phyloP scores from a whole-genome alignment of 1,140 invertebrate genomes.

The Dendroctonus valens region DNA sequence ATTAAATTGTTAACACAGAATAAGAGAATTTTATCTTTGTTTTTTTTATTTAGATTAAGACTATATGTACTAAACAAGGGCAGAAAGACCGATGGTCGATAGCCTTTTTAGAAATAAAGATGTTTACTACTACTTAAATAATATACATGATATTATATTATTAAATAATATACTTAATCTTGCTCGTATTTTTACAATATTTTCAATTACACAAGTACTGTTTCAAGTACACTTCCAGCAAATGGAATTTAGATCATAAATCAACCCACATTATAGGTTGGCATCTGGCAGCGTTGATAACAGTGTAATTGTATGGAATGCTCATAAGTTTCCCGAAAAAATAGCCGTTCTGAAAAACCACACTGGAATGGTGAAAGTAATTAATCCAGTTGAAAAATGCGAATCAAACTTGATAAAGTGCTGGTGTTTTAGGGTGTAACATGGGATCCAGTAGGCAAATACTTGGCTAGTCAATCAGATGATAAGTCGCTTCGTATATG shows the following conservation, averaged over 20 bases:
- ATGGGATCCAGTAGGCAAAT: constrained; percentile 99
- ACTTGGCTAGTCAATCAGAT: constrained; percentile 93
- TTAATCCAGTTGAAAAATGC: neutral
- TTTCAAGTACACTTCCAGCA: neutral
- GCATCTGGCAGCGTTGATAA: constrained; percentile 97
- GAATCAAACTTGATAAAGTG: neutral
- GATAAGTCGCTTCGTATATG: constrained; percentile 93
- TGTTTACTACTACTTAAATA: too few species aligned
- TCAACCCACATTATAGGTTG: constrained; percentile 49
- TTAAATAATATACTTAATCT: too few species aligned
- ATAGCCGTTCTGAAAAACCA: constrained; percentile 83
- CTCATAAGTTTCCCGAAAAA: constrained; percentile 81
- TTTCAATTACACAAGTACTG: neutral
- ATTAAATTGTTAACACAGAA: too few species aligned
- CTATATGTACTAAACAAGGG: too few species aligned
- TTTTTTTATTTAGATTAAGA: too few species aligned
- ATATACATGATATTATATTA: too few species aligned
- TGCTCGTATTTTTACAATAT: neutral
- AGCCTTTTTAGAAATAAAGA: too few species aligned
- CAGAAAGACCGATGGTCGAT: too few species aligned
- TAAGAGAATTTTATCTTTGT: too few species aligned
- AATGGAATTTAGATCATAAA: too few species aligned
- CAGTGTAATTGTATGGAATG: constrained; percentile 94
- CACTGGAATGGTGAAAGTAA: constrained; percentile 82
- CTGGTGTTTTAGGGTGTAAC: constrained; percentile 69